Base-by-base conservation (phyloP, 2,113 vertebrate genomes). In the Neotragus moschatus region DNA sequence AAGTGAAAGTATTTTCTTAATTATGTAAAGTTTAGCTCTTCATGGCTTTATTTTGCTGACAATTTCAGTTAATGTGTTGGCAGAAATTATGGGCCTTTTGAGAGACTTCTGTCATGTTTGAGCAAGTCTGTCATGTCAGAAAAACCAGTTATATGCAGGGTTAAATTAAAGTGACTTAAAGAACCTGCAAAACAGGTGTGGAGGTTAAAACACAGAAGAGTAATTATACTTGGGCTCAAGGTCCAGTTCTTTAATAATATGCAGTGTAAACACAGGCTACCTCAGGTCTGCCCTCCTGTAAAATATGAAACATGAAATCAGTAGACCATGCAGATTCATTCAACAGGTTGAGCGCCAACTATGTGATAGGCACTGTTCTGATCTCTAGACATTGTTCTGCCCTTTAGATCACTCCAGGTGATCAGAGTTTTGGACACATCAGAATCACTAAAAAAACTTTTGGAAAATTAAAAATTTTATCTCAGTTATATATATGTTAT, bases 1-100 rank as follows among this genome's bases (percentile, higher is more conserved):
- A 23, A 95, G 10, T 61, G 39, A 93, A 92, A 75, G 56, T 30
- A 49, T 49, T 82, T 97, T 80, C 53, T 75, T 97, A 93, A 88
- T 80, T 94, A 95, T 84, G 51, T 88, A 92, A 96, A 96, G 75
- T 49, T 87, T 90, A 92, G 47, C 63, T 89, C 55, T 95, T 88
- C 13, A 16, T n/a, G 51, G 60, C 55, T 95, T 91, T 90, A 92
- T 88, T 92, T 93, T 73, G 75, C 30, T 94, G 88, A 90, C 43
- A 94, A 86, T 61, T n/a, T 91, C 58, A 86, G 80, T 94, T 96
- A 87, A 92, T 21, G 58, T 36, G 43, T 25, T 90, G 81, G 47
- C 84, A 97, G 55, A 92, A 96, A 90, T 91, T 15, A 73, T 6
- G 45, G 51, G 58, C 21, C 6, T 36, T 90, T 45, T 63, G 28